These are phyloP conservation scores for Zaprionus inermis DNA, from an alignment of 1,140 invertebrate genomes.

Conservation along the genomic window DNA sequence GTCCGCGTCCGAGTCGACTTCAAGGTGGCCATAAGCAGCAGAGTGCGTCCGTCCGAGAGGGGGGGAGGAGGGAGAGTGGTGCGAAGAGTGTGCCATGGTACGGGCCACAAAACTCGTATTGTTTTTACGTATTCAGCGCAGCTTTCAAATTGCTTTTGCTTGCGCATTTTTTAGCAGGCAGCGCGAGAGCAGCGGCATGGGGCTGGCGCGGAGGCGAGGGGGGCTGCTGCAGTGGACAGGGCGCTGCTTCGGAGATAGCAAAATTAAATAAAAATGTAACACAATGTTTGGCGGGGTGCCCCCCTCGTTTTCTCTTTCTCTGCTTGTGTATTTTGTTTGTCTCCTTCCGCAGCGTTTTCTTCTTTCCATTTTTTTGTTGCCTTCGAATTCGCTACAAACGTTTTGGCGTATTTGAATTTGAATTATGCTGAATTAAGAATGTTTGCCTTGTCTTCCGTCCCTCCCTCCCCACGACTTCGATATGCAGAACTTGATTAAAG, in stretches of 20 bases:
- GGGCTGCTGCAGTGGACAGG: slow-evolving; percentile 16
- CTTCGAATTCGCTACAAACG: slow-evolving; percentile 31
- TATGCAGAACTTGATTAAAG: slow-evolving; percentile 80
- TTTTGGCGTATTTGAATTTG: slow-evolving; percentile 76
- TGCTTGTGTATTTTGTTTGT: slow-evolving; percentile 17
- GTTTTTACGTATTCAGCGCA: slow-evolving; percentile 79
- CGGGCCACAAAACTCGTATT: slow-evolving; percentile 50
- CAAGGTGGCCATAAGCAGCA: slow-evolving; percentile 22
- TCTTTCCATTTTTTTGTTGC: not conserved
- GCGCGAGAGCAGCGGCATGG: slow-evolving; percentile 5
- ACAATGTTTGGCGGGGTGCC: slow-evolving; percentile 63
- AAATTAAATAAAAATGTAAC: slow-evolving; percentile 82
- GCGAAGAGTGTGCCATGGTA: slow-evolving; percentile 7
- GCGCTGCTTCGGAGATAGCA: slow-evolving; percentile 57
- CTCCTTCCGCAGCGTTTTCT: not conserved
- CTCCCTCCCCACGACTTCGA: slow-evolving; percentile 54
- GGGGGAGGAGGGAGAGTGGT: not conserved
- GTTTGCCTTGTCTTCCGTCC: slow-evolving; percentile 52
- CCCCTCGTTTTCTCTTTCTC: too few species aligned
- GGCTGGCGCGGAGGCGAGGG: too few species aligned
- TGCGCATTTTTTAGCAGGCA: slow-evolving; percentile 74
- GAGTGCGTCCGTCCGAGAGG: not conserved
- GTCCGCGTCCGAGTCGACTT: slow-evolving; percentile 18
- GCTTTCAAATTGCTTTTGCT: slow-evolving; percentile 79
- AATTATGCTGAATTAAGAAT: slow-evolving; percentile 78